These are phyloP conservation scores for Sebastes glaucus DNA, from an alignment of 2,797 vertebrate species.

Conservation along the genomic window DNA sequence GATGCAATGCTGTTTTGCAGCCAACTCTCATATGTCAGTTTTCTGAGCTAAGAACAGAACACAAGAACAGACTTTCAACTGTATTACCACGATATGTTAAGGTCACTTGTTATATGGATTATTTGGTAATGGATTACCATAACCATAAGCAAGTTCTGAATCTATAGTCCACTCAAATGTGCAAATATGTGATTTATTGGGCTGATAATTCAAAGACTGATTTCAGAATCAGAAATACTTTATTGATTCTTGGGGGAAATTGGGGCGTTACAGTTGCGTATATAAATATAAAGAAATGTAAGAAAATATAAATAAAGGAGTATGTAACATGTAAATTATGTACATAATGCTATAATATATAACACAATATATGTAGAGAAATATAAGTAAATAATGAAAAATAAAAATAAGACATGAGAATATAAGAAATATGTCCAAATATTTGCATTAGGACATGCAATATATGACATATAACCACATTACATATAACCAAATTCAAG, in stretches of 20 bases:
- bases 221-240: background rate
- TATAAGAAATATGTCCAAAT: too few relatives aligned
- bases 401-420: too few relatives aligned
- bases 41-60: background rate
- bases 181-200: background rate
- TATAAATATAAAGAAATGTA: too few relatives aligned
- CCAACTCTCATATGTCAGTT: background rate
- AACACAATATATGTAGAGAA: too few relatives aligned
- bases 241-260: too few relatives aligned
- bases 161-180: background rate
- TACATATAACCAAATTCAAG: background rate
- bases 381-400: too few relatives aligned
- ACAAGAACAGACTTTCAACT: background rate
- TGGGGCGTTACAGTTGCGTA: too few relatives aligned
- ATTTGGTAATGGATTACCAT: background rate
- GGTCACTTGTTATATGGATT: background rate
- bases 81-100: background rate
- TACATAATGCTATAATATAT: too few relatives aligned
- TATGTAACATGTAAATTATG: too few relatives aligned
- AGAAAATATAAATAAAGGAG: too few relatives aligned
- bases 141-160: background rate
- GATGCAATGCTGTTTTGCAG: background rate
- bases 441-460: too few relatives aligned
- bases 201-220: background rate
- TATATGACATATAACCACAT: too few relatives aligned